Percentiles rank a stretch among this genome's conserved stretches.
Conservation (phyloP, 1,140 invertebrate genomes). For the Brachionus calyciflorus region DNA sequence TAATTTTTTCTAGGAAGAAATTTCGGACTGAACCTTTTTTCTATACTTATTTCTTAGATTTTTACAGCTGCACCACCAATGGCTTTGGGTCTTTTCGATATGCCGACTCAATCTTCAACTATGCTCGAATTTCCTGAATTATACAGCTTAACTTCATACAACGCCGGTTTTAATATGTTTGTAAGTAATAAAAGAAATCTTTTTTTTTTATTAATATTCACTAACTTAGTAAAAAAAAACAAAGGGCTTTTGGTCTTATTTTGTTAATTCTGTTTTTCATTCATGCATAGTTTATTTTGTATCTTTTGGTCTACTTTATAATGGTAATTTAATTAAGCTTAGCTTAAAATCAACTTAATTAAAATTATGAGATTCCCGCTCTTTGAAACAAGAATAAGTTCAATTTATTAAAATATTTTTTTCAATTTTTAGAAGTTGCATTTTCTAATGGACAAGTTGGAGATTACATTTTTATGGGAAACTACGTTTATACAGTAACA, state of each 20-base stretch:
- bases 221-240: not conserved
- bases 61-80: conserved; percentile 44
- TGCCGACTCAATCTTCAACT: not conserved
- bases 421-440: conserved; percentile 64
- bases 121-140: conserved; percentile 37
- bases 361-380: not conserved
- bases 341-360: not conserved
- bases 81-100: conserved; percentile 40
- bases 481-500: conserved; percentile 80
- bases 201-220: not conserved
- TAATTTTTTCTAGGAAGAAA: not conserved
- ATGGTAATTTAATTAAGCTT: conserved; percentile 3
- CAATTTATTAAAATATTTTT: conserved; percentile 47
- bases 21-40: not conserved
- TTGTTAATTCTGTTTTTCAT: conserved; percentile 85
- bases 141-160: conserved; percentile 13
- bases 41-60: conserved; percentile 50
- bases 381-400: not conserved
- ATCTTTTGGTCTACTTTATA: conserved; percentile 63
- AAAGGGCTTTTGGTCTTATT: conserved; percentile 91
- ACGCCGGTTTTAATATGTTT: conserved; percentile 31
- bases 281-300: conserved; percentile 91
- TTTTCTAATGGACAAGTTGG: conserved; percentile 71
- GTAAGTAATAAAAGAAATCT: too few species aligned
- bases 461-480: conserved; percentile 89